Evolutionary conservation across 1,140 invertebrate species (phyloP).

Genomic region (Drosophila littoralis): DNA sequence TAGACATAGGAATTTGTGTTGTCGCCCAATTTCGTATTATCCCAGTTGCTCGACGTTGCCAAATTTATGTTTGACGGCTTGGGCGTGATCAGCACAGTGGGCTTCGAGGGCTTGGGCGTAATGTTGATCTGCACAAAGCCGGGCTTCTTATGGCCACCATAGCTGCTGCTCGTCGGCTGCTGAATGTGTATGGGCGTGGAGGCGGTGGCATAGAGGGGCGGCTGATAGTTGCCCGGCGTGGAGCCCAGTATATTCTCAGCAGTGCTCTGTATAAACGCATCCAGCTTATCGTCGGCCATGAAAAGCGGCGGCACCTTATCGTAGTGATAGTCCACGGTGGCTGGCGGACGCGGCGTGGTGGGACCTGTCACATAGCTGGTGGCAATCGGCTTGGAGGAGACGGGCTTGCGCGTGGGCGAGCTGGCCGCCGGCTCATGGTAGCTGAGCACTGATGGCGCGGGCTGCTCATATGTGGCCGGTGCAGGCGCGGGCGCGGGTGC

Average conservation of each 20-base stretch:
- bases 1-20: constrained; percentile 86
- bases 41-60: constrained; percentile 44
- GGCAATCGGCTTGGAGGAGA: constrained; percentile 84
- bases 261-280: constrained; percentile 77
- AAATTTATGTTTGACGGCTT: constrained; percentile 86
- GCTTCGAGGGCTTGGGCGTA: constrained; percentile 84
- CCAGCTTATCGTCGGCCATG: constrained; percentile 77
- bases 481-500: constrained; percentile 2
- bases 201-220: constrained; percentile 63
- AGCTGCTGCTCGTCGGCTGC: constrained; percentile 52
- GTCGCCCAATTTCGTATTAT: constrained; percentile 34
- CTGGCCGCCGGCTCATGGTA: constrained; percentile 57
- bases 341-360: constrained; percentile 77
- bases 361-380: constrained; percentile 87
- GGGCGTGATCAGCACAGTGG: constrained; percentile 87
- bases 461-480: constrained; percentile 6
- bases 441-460: constrained; percentile 7
- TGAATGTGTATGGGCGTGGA: constrained; percentile 67
- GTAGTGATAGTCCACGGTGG: constrained; percentile 72
- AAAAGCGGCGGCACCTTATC: constrained; percentile 76
- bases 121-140: constrained; percentile 73
- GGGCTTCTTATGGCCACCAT: constrained; percentile 69
- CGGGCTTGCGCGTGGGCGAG: constrained; percentile 61
- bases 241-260: constrained; percentile 71
- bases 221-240: constrained; percentile 65